Conservation (phyloP, 2,113 vertebrate genomes). For the Vombatus ursinus region DNA sequence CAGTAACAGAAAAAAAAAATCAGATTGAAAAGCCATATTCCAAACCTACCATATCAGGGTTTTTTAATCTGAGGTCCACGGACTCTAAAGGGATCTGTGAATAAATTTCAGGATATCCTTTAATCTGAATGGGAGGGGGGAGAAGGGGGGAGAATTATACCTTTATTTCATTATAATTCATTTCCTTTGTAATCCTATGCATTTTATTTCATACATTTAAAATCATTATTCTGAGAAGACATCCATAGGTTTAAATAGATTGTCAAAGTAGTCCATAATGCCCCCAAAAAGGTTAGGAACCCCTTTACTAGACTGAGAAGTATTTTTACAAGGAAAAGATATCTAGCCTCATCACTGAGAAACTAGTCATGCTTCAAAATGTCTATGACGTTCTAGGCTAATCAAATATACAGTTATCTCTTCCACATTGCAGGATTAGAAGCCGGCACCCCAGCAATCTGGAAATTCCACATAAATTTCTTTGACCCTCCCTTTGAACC, state of each 20-base stretch:
- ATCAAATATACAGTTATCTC: background rate
- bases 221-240: background rate
- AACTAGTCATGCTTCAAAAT: background rate
- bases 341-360: background rate
- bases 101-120: no score
- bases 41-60: background rate
- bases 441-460: no score
- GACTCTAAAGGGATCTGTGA: no score
- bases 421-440: no score
- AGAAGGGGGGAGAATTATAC: background rate
- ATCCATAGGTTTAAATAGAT: no score
- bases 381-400: background rate
- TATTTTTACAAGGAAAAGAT: background rate
- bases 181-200: background rate
- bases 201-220: background rate
- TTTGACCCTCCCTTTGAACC: no score
- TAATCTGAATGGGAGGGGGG: background rate
- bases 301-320: background rate
- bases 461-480: no score
- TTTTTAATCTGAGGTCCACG: background rate
- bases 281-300: background rate
- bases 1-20: background rate
- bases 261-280: background rate
- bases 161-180: background rate
- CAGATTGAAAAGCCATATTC: background rate